These are phyloP conservation scores for Eupeodes luniger DNA, from an alignment of 2,888 invertebrate genomes.

Conservation along the genomic window DNA sequence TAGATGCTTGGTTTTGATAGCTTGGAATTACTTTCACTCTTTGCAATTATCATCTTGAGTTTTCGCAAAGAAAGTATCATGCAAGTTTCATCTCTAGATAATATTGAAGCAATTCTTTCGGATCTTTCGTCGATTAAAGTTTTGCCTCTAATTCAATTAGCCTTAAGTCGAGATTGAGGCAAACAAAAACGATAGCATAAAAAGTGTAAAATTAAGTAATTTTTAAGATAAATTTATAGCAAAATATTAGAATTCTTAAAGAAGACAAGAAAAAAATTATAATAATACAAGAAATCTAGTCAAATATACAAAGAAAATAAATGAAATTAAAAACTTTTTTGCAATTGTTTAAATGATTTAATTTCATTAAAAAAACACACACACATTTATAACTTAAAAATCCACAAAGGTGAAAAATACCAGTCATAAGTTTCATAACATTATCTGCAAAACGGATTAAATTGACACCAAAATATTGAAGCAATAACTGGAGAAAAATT, in stretches of 20 bases:
- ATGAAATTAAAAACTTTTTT: not conserved
- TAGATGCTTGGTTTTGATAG: slow-evolving; percentile 94
- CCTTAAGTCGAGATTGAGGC: slow-evolving; percentile 88
- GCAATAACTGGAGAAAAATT: too few species aligned
- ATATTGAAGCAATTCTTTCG: slow-evolving; percentile 93
- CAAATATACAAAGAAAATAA: slow-evolving; percentile 2
- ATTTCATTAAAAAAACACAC: too few species aligned
- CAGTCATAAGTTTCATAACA: too few species aligned
- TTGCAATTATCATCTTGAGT: slow-evolving; percentile 93
- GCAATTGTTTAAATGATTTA: too few species aligned
- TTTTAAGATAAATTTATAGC: not conserved
- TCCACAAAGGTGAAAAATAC: too few species aligned
- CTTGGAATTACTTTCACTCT: slow-evolving; percentile 93
- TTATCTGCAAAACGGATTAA: too few species aligned
- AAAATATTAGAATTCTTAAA: not conserved
- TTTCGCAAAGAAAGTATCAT: slow-evolving; percentile 94
- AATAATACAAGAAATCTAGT: not conserved
- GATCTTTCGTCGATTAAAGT: slow-evolving; percentile 95
- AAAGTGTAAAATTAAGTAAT: slow-evolving; percentile 2
- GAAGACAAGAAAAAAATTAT: too few species aligned
- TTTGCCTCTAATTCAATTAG: slow-evolving; percentile 92
- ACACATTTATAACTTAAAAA: too few species aligned
- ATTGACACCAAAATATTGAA: too few species aligned
- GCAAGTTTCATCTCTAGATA: slow-evolving; percentile 89
- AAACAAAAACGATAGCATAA: not conserved